Evolutionary conservation across 2,113 vertebrate species (phyloP).

Genomic region (Ginglymostoma cirratum): DNA sequence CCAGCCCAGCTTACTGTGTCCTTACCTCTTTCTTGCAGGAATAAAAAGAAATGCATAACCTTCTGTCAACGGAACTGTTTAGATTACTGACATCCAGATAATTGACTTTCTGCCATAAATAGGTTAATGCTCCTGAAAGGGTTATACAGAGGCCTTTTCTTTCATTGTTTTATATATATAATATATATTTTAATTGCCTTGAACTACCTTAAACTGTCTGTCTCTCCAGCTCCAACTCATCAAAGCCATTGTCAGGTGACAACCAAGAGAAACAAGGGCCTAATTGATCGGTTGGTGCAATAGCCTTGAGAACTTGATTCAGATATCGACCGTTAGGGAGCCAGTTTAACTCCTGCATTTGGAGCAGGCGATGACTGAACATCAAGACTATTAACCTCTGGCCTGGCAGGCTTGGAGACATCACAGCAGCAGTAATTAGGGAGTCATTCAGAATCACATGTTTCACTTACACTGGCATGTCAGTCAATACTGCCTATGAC

Average conservation of each 20-base stretch:
- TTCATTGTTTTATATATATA: not conserved
- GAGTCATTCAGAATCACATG: constrained; percentile 87
- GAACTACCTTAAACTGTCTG: constrained; percentile 48
- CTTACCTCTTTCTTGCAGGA: not conserved
- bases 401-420: constrained; percentile 73
- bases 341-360: constrained; percentile 59
- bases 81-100: constrained; percentile 10
- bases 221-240: constrained; percentile 53
- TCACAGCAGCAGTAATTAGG: constrained; percentile 95
- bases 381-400: constrained; percentile 93
- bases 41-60: not conserved
- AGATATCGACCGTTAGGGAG: constrained; percentile 65
- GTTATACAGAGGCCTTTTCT: not conserved
- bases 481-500: constrained; percentile 75
- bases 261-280: constrained; percentile 49
- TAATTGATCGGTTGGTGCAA: constrained; percentile 68
- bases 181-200: constrained; percentile 38
- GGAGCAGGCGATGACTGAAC: constrained; percentile 62
- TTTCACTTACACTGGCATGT: constrained; percentile 82
- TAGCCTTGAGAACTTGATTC: constrained; percentile 75
- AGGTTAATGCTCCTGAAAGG: constrained; percentile 17
- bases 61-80: not conserved
- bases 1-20: not conserved
- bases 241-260: constrained; percentile 57
- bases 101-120: not conserved